These are phyloP conservation scores for Epistrophe grossulariae DNA, from an alignment of 2,888 invertebrate species.

Conservation along the genomic window DNA sequence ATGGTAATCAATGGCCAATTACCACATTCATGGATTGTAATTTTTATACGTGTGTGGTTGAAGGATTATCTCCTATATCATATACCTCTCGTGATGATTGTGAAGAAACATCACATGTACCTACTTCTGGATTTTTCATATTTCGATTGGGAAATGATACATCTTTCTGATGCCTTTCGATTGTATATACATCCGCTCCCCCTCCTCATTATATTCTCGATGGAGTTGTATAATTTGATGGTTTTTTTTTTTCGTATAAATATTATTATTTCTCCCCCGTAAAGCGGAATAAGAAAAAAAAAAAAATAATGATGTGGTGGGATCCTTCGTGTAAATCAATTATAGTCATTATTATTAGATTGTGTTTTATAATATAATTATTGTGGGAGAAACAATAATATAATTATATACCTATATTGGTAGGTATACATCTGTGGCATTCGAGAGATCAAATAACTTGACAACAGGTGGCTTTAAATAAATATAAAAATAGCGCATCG, in stretches of 20 bases:
- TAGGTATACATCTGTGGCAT: slow-evolving; percentile 37
- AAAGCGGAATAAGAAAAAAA: not conserved
- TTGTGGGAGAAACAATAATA: slow-evolving; percentile 36
- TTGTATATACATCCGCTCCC: slow-evolving; percentile 61
- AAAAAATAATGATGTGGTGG: slow-evolving; percentile 50
- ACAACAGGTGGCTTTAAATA: slow-evolving; percentile 19
- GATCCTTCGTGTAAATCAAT: slow-evolving; percentile 73
- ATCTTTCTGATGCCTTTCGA: not conserved
- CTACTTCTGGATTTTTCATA: slow-evolving; percentile 64
- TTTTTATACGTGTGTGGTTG: slow-evolving; percentile 62
- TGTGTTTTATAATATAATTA: slow-evolving; percentile 21
- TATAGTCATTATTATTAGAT: slow-evolving; percentile 57
- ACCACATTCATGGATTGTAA: slow-evolving; percentile 73
- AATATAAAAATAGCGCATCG: not conserved
- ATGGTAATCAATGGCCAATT: slow-evolving; percentile 76
- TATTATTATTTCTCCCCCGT: slow-evolving; percentile 24
- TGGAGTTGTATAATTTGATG: slow-evolving; percentile 52
- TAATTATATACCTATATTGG: not conserved
- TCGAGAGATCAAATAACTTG: slow-evolving; percentile 21
- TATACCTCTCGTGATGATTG: slow-evolving; percentile 48
- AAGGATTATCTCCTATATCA: slow-evolving; percentile 16
- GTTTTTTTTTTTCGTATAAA: not conserved
- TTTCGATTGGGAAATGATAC: slow-evolving; percentile 39
- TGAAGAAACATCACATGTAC: slow-evolving; percentile 27
- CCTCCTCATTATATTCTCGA: not conserved